phyloP scores from a whole-genome alignment of 2,888 invertebrate species.

The Dryomyza anilis region DNA sequence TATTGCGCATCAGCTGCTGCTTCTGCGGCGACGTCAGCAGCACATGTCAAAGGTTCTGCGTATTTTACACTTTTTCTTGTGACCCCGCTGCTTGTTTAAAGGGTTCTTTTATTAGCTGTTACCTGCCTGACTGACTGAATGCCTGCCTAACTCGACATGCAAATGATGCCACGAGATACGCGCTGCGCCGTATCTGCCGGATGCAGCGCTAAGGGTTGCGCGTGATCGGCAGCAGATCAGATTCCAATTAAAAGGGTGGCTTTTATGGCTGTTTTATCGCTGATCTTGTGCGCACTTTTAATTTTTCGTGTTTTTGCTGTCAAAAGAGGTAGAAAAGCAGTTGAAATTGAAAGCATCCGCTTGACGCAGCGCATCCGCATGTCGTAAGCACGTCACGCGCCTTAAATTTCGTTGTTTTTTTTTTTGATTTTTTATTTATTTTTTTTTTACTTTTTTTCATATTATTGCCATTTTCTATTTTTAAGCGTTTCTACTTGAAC shows the following conservation, averaged over 20 bases:
- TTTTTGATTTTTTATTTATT: no score
- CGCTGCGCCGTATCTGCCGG: no score
- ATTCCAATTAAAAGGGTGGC: constrained; percentile 7
- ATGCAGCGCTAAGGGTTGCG: constrained; percentile 18
- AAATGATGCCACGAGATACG: neutral
- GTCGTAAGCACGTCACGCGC: constrained; percentile 38
- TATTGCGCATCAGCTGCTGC: no score
- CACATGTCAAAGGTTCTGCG: constrained; percentile 47
- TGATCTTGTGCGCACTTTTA: constrained; percentile 32
- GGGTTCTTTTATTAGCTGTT: constrained; percentile 25
- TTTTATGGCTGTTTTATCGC: constrained; percentile 24
- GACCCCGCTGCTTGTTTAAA: constrained; percentile 36
- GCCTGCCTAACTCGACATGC: no score
- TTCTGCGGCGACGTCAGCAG: neutral
- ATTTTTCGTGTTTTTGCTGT: constrained; percentile 31
- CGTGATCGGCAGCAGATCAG: neutral
- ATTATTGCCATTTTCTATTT: no score
- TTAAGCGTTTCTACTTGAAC: no score
- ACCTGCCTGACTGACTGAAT: constrained; percentile 20
- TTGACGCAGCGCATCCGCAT: constrained; percentile 9
- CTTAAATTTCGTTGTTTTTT: constrained; percentile 12
- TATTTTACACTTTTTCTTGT: no score
- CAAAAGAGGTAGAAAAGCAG: constrained; percentile 14
- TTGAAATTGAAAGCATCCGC: constrained; percentile 31
- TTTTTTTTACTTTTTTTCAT: no score